Evolutionary conservation across 1,140 invertebrate species (phyloP), one percentile per base, ranked within the genome.

Genomic region (Lasioglossum albipes): DNA sequence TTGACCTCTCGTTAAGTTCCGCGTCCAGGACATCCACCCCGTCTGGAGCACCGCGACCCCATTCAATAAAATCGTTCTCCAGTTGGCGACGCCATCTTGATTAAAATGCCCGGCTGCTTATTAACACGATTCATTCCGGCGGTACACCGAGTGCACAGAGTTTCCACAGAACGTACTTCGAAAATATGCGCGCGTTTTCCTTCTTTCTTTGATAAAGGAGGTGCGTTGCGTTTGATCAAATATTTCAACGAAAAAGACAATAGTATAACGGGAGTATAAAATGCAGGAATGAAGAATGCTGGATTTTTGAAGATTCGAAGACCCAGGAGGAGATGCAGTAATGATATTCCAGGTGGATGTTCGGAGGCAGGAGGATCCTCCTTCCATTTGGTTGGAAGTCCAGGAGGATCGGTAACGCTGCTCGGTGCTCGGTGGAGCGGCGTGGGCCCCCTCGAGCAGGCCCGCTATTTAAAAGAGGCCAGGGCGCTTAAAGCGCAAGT

Each of bases 401-500:
- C 27, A 68, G 18, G 66, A 41, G 66, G 42, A 62, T 61, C 65
- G 66, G 82, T 79, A 82, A 86, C 82, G 84, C 68, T 84, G 75
- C 74, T 67, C 83, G 84, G 82, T 36, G 45, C 45, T 49, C 45
- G 45, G 10, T 13, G 45, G 12, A 49, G 45, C 66, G 75, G 78
- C 83, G 82, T 69, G 59, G 79, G 64, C 57, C 71, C 9, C 36
- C 54, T 31, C 52, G 52, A 42, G 59, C 77, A 79, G 85, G 69
- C 31, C 76, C 76, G 84, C 89, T 90, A 89, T 89, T 90, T 90
- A 90, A 91, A 90, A 89, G 86, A 90, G 89, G 84, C 87, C 84
- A 90, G 82, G 76, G 83, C 84, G 88, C 86, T 89, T 88, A 88
- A 90, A 90, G 89, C 90, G 85, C 86, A 86, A 89, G 88, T 88